phyloP scores from a whole-genome alignment of 2,113 vertebrate genomes.

The Microtus oregoni region DNA sequence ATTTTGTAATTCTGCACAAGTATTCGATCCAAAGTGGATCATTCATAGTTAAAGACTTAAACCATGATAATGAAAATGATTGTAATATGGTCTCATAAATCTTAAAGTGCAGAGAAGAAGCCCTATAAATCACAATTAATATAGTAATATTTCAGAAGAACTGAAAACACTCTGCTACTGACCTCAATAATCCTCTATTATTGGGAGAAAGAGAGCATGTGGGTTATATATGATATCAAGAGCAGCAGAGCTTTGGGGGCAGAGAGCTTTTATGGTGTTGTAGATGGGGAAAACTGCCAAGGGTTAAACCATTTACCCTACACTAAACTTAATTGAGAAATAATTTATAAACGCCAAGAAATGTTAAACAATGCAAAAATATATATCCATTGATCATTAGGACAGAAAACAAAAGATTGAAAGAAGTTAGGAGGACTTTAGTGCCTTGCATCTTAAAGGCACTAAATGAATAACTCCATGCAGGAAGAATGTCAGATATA shows the following conservation, averaged over 20 bases:
- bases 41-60: not conserved
- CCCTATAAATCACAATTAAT: not conserved
- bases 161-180: not conserved
- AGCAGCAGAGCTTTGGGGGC: not conserved
- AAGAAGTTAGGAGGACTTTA: slow-evolving; percentile 31
- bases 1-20: not conserved
- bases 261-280: not conserved
- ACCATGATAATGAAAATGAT: not conserved
- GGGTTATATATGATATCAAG: not conserved
- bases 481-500: not conserved
- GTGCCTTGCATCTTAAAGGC: not conserved
- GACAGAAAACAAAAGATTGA: slow-evolving; percentile 69
- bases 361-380: slow-evolving; percentile 72
- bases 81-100: not conserved
- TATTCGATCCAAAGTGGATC: not conserved
- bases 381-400: slow-evolving; percentile 41
- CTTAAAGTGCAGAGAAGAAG: not conserved
- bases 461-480: slow-evolving; percentile 13
- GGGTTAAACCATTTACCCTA: slow-evolving; percentile 60
- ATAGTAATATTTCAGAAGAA: not conserved
- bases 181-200: not conserved
- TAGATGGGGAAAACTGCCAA: not conserved
- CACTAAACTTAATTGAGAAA: slow-evolving; percentile 59
- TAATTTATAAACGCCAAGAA: slow-evolving; percentile 67
- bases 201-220: not conserved